Conservation (phyloP, 2,113 vertebrate genomes). For the Micromys minutus region DNA sequence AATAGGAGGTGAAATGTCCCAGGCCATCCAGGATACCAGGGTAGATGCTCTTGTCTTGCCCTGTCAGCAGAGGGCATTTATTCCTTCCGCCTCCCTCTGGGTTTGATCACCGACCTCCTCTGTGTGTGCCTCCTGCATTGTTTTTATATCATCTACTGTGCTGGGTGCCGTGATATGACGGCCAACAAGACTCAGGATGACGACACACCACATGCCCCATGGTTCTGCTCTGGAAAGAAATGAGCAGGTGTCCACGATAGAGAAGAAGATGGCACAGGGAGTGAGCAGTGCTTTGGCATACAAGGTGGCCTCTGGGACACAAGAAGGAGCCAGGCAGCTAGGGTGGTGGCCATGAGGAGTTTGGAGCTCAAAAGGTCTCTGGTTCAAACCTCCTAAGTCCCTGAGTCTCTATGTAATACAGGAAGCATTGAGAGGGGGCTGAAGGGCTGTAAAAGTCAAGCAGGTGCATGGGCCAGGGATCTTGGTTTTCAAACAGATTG, state of each 20-base stretch:
- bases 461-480: neutral
- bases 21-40: neutral
- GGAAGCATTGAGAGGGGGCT: fast-evolving
- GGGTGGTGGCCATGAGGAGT: neutral
- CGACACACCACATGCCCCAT: fast-evolving
- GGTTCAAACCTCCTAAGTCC: neutral
- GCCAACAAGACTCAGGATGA: neutral
- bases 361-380: neutral
- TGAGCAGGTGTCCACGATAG: fast-evolving
- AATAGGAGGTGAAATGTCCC: neutral
- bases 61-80: neutral
- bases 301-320: neutral
- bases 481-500: neutral
- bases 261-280: neutral
- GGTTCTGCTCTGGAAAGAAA: neutral
- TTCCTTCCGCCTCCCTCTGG: neutral
- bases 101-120: neutral
- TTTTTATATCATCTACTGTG: neutral
- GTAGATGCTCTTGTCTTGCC: neutral
- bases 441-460: fast-evolving
- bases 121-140: neutral
- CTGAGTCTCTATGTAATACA: neutral
- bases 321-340: neutral
- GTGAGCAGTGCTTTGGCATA: neutral
- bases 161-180: neutral